Conservation (phyloP, 2,113 vertebrate genomes). For the Caretta caretta region DNA sequence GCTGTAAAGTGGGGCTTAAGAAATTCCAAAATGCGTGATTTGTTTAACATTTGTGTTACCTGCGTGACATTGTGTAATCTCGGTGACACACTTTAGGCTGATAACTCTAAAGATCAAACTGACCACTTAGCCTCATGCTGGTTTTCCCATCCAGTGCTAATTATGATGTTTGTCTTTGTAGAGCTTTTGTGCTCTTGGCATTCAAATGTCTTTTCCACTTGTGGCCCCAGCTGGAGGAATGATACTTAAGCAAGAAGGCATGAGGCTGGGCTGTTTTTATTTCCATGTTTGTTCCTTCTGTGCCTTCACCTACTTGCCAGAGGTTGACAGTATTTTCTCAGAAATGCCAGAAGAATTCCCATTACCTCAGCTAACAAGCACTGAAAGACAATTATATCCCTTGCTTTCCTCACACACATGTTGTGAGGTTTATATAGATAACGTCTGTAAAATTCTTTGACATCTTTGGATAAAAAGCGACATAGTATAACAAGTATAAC, state of each 20-base stretch:
- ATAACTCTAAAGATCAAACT: constrained; percentile 71
- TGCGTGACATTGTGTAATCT: constrained; percentile 67
- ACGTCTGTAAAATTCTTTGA: constrained; percentile 5
- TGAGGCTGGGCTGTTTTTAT: background rate
- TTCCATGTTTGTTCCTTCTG: constrained; percentile 8
- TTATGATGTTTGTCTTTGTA: constrained; percentile 76
- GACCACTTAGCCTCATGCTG: constrained; percentile 61
- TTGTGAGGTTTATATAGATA: background rate
- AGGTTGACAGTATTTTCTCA: constrained; percentile 29
- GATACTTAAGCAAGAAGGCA: constrained; percentile 46
- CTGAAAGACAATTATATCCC: background rate
- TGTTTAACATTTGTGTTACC: constrained; percentile 73
- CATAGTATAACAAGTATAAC: background rate
- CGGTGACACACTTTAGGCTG: constrained; percentile 58
- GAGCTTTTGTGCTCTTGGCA: constrained; percentile 62
- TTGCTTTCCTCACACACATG: background rate
- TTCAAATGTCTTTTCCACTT: constrained; percentile 81
- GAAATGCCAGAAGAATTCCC: constrained; percentile 36
- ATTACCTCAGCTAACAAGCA: constrained; percentile 18
- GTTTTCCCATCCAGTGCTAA: constrained; percentile 77
- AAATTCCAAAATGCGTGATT: constrained; percentile 66
- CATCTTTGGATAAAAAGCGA: background rate
- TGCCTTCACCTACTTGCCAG: constrained; percentile 40
- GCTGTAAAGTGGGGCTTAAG: constrained; percentile 46
- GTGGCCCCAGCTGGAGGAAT: constrained; percentile 66